A percentile compares a stretch with the other conserved stretches of the same genome.
phyloP scores from a whole-genome alignment of 2,113 vertebrate genomes.

The Anolis carolinensis region DNA sequence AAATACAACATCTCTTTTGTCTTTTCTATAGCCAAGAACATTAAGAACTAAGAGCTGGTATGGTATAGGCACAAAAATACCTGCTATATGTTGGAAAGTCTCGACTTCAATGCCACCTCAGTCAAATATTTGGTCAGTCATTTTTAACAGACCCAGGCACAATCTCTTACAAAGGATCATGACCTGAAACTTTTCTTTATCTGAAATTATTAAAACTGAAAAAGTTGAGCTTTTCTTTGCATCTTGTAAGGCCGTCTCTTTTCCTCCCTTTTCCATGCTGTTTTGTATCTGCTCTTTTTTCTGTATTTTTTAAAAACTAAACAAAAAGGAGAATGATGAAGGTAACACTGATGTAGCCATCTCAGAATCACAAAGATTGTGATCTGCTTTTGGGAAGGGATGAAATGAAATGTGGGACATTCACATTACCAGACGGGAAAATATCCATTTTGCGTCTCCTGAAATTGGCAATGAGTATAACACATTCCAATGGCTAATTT shows the following conservation, averaged over 20 bases:
- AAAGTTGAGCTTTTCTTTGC: not conserved
- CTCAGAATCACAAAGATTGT: not conserved
- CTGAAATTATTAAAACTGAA: constrained; percentile 9
- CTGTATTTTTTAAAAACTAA: not conserved
- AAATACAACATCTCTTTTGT: not conserved
- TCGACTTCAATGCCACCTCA: not conserved
- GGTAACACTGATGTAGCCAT: not conserved
- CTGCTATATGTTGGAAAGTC: not conserved
- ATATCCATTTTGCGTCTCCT: not conserved
- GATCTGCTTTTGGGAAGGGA: not conserved
- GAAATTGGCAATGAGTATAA: not conserved
- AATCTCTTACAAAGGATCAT: not conserved
- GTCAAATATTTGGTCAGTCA: not conserved
- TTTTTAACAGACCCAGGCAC: not conserved
- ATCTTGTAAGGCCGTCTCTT: not conserved
- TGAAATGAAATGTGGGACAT: not conserved
- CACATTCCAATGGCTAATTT: not conserved
- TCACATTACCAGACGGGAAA: not conserved
- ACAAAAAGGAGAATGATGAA: not conserved
- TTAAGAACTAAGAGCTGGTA: not conserved
- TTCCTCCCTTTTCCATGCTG: not conserved
- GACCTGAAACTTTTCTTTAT: not conserved
- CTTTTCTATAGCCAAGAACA: not conserved
- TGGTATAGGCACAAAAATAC: not conserved
- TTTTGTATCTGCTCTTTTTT: not conserved